Percentiles rank a stretch among this genome's conserved stretches.
Evolutionary conservation across 2,888 invertebrate species (phyloP).

Genomic region (Nineta flava): DNA sequence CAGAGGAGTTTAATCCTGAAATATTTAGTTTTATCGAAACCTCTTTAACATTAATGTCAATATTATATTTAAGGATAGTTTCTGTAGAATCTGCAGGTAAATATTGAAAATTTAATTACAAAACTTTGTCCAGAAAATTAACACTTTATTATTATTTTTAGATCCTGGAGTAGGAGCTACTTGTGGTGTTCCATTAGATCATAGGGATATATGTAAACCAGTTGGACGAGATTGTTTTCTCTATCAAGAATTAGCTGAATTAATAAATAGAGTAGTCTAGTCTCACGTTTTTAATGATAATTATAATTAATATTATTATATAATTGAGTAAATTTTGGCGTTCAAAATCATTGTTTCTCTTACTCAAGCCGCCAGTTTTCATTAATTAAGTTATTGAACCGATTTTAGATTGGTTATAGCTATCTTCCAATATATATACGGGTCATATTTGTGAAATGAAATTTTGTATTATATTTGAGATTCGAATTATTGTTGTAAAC

Average conservation of each 20-base stretch:
- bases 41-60: constrained; percentile 54
- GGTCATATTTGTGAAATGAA: too few species aligned
- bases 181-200: constrained; percentile 59
- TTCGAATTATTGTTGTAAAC: too few species aligned
- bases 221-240: constrained; percentile 48
- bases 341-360: too few species aligned
- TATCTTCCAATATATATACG: too few species aligned
- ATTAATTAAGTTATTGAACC: too few species aligned
- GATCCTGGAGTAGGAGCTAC: constrained; percentile 68
- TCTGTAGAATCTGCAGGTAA: constrained; percentile 63
- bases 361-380: too few species aligned
- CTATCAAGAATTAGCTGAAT: constrained; percentile 46
- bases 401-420: too few species aligned
- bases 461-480: too few species aligned
- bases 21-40: constrained; percentile 70
- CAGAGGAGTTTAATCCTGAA: constrained; percentile 32
- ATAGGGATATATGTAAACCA: constrained; percentile 77
- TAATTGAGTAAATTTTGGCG: too few species aligned
- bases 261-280: constrained; percentile 29
- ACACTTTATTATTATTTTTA: constrained; percentile 21
- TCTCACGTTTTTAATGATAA: too few species aligned
- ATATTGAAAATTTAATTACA: constrained; percentile 9
- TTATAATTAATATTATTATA: too few species aligned
- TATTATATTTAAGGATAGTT: constrained; percentile 58
- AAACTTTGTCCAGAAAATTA: neutral